These are phyloP conservation scores for Zaprionus gabonicus DNA, from an alignment of 1,140 invertebrate species.

Conservation along the genomic window DNA sequence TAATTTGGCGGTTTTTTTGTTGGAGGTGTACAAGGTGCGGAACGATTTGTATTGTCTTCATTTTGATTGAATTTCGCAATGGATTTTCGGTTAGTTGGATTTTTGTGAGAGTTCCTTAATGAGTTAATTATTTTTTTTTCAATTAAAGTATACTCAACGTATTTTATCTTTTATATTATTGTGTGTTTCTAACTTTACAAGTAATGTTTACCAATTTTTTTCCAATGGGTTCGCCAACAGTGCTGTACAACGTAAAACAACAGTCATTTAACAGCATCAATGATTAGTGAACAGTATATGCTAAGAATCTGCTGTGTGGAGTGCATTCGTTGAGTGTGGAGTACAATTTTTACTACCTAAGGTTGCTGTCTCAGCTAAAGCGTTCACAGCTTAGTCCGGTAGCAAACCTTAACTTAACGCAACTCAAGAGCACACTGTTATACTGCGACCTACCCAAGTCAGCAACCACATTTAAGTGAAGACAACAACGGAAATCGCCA, in stretches of 20 bases:
- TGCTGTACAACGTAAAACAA: conserved; percentile 1
- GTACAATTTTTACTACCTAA: neutral
- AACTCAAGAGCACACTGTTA: neutral
- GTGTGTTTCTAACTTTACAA: neutral
- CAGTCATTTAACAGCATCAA: neutral
- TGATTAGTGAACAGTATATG: too few species aligned
- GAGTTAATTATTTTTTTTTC: neutral
- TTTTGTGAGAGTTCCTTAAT: neutral
- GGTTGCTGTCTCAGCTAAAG: neutral
- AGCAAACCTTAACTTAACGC: neutral
- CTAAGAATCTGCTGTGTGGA: neutral
- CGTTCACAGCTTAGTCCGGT: neutral
- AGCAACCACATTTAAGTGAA: neutral
- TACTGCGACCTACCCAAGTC: neutral
- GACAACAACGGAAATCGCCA: neutral
- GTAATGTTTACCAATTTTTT: neutral
- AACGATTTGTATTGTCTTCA: conserved; percentile 3
- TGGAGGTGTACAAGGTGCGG: conserved; percentile 4
- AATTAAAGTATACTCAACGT: neutral
- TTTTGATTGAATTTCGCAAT: neutral
- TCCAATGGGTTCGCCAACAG: neutral
- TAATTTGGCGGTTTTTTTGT: conserved; percentile 12
- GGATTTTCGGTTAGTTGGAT: neutral
- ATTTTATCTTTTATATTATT: neutral
- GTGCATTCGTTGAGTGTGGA: neutral